These are phyloP conservation scores for Hypena proboscidalis DNA, from an alignment of 2,888 invertebrate genomes.

Conservation along the genomic window DNA sequence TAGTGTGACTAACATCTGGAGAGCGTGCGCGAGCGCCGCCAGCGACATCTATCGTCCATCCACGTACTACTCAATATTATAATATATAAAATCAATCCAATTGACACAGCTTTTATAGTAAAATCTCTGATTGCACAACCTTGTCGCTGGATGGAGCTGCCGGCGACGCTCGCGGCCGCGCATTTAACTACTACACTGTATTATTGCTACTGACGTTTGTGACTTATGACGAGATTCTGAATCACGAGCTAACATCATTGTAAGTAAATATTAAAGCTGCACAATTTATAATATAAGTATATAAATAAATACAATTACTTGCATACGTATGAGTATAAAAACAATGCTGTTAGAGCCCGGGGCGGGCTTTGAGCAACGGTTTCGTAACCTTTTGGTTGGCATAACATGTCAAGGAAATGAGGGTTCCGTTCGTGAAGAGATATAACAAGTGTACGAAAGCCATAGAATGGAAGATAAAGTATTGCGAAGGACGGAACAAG, in stretches of 20 bases:
- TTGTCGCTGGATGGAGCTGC: slow-evolving; percentile 47
- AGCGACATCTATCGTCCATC: slow-evolving; percentile 26
- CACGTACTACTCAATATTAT: slow-evolving; percentile 22
- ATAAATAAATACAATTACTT: slow-evolving; percentile 80
- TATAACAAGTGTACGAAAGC: slow-evolving; percentile 74
- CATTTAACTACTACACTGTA: slow-evolving; percentile 69
- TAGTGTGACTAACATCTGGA: slow-evolving; percentile 76
- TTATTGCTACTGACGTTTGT: slow-evolving; percentile 84
- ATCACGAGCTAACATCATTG: slow-evolving; percentile 85
- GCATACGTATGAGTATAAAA: slow-evolving; percentile 71
- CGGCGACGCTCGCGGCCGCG: slow-evolving; percentile 54
- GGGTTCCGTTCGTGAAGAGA: slow-evolving; percentile 69
- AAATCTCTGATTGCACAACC: slow-evolving; percentile 69
- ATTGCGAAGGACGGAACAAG: slow-evolving; percentile 51
- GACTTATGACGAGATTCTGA: slow-evolving; percentile 85
- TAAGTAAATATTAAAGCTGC: slow-evolving; percentile 85
- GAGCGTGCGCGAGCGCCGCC: slow-evolving; percentile 44
- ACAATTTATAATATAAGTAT: slow-evolving; percentile 81
- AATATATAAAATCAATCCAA: slow-evolving; percentile 44
- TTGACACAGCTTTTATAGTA: slow-evolving; percentile 48
- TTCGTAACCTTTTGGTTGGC: slow-evolving; percentile 64
- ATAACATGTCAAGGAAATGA: slow-evolving; percentile 57
- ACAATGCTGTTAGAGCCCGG: slow-evolving; percentile 73
- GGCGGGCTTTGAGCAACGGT: slow-evolving; percentile 80
- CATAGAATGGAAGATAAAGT: slow-evolving; percentile 57